Evolutionary conservation across 2,113 vertebrate genomes (phyloP), one percentile per base, ranked within the genome.

Genomic region (Ursus arctos): DNA sequence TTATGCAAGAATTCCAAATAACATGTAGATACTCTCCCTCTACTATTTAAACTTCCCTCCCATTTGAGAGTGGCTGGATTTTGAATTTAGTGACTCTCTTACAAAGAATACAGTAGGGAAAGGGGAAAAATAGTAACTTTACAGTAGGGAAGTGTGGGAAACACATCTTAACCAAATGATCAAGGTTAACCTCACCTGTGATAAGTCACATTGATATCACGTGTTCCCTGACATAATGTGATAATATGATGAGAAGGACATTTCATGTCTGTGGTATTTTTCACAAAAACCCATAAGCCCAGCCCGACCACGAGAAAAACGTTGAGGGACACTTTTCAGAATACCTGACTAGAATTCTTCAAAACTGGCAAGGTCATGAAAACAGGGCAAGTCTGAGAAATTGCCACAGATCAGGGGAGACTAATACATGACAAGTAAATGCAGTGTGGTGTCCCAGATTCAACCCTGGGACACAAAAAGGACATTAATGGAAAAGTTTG

Each of bases 1-100:
- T 55, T 43, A 53, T 65, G 21, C 88, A 91, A 88, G 22, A 96
- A 88, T 84, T 74, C 24, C 77, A 67, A 76, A n/a, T n/a, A 80
- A 72, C 67, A 51, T n/a, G 22, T 24, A 55, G 31, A 92, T 71
- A 33, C 7, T 88, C 36, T 10, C 40, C 47, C 33, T 79, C 16
- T 1, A 3, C 2, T 10, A 3, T 55, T 63, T 74, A 65, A 79
- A 49, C 8, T 5, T 47, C 36, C 59, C 22, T 91, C 7, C 21
- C 65, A 36, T 40, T 97, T 69, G 13, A 77, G n/a, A 43, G 6
- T 43, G 31, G 12, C 40, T 95, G 8, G 24, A 43, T 87, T 79
- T 80, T 18, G n/a, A 59, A 90, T 9, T 81, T 40, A 82, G 26
- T 69, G 89, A 71, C 18, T 53, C 36, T 51, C 8, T 93, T 80